Base-by-base conservation (phyloP, 1,140 invertebrate genomes). In the Aphidius ervi region DNA sequence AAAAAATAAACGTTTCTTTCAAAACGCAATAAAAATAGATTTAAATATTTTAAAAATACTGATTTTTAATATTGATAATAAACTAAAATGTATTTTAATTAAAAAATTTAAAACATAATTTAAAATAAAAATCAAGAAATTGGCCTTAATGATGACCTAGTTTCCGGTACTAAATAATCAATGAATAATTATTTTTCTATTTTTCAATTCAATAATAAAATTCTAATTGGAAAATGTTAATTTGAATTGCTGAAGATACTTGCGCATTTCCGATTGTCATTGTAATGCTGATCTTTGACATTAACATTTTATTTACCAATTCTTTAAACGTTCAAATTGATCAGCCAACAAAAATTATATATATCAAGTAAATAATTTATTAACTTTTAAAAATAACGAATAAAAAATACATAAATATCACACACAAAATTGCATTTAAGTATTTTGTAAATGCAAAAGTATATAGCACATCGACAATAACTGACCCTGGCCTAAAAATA, bases 261-360 rank as follows among this genome's bases (percentile, higher is more conserved):
- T 53, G 57, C 55, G 60, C 60, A 62, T 62, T 57, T 62, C 60
- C 60, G 60, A 57, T 62, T 54, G 46, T 52, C 60, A 62, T 62
- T 62, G 60, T 62, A 40, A 57, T 37, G 47, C 31, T 62, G 60
- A 62, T 56, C 60, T 62, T 57, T 62, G 60, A 62, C 60, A 62
- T 57, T 41, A 31, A 3, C 23, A 31, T 31, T 31, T 42, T 57
- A 31, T n/a, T 39, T 57, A 20, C 49, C 10, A 40, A 54, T 42
- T 54, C 41, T 10, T 10, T 41, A 20, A 31, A n/a, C 37, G 4
- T 10, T 16, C 16, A 16, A 16, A 16, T 1, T 16, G 0, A 16
- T 16, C 9, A 8, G 40, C 10, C 16, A n/a, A 16, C 46, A 46
- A 1, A 31, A n/a, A 56, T 23, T 37, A 42, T 47, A 47, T 37